These are phyloP conservation scores for Heliconius congener DNA, from an alignment of 1,140 invertebrate species.

Conservation along the genomic window DNA sequence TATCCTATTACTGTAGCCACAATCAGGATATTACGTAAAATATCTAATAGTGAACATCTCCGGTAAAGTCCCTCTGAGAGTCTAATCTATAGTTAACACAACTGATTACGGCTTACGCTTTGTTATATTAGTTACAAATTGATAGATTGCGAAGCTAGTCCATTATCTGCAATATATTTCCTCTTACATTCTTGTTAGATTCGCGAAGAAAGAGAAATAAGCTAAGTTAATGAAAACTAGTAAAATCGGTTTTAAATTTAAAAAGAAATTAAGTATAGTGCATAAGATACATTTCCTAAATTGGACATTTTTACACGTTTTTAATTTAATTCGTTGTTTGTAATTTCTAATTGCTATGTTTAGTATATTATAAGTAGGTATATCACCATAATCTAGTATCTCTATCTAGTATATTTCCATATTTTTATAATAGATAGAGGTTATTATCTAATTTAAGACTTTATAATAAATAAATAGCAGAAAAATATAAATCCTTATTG, in stretches of 20 bases:
- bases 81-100: conserved; percentile 12
- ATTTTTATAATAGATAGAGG: too few relatives aligned
- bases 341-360: too few relatives aligned
- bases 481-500: too few relatives aligned
- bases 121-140: conserved; percentile 18
- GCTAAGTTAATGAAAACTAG: background rate
- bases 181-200: background rate
- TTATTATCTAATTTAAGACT: too few relatives aligned
- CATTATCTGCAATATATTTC: background rate
- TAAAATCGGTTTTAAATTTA: background rate
- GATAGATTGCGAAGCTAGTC: conserved; percentile 15
- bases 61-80: conserved; percentile 20
- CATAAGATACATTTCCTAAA: too few relatives aligned
- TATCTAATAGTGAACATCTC: background rate
- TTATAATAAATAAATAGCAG: too few relatives aligned
- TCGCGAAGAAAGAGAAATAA: background rate
- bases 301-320: too few relatives aligned
- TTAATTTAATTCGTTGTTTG: too few relatives aligned
- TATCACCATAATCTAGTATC: too few relatives aligned
- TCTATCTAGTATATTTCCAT: too few relatives aligned
- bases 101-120: conserved; percentile 8
- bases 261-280: too few relatives aligned
- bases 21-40: conserved; percentile 1
- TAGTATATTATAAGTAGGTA: too few relatives aligned
- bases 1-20: background rate